Evolutionary conservation across 64 coral and sea anemone genomes (phyloP).

Genomic region (Montipora sp.): DNA sequence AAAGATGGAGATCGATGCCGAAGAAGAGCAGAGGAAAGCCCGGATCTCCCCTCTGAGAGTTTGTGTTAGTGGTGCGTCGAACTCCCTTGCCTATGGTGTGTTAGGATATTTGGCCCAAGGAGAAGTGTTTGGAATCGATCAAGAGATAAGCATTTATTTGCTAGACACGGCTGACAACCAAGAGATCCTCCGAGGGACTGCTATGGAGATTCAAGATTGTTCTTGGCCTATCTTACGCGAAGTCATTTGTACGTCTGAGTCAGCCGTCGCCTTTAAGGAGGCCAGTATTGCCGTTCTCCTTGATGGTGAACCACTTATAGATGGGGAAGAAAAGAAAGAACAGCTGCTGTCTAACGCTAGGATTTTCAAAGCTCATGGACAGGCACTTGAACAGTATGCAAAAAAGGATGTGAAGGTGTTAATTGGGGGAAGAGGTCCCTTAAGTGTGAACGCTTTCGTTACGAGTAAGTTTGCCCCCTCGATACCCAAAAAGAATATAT

Average conservation of each 20-base stretch:
- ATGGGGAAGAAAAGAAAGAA: constrained; percentile 53
- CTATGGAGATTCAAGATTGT: constrained; percentile 94
- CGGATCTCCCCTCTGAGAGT: constrained; percentile 83
- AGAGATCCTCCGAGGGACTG: constrained; percentile 66
- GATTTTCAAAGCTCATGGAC: constrained; percentile 83
- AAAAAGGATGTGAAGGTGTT: constrained; percentile 86
- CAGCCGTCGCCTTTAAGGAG: constrained; percentile 72
- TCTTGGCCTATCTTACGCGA: constrained; percentile 83
- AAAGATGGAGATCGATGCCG: constrained; percentile 78
- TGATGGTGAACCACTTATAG: constrained; percentile 30
- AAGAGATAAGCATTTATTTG: constrained; percentile 78
- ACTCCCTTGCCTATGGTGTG: constrained; percentile 76
- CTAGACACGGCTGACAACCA: constrained; percentile 78
- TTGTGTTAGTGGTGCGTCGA: constrained; percentile 73
- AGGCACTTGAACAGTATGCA: constrained; percentile 78
- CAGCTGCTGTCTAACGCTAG: constrained; percentile 66
- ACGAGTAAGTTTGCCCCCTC: constrained; percentile 90
- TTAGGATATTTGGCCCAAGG: constrained; percentile 80
- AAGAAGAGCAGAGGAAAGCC: constrained; percentile 70
- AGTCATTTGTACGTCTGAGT: constrained; percentile 67
- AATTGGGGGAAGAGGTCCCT: constrained; percentile 68
- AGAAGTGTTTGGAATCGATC: constrained; percentile 83
- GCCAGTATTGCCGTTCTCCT: constrained; percentile 77
- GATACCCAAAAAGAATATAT: constrained; percentile 82
- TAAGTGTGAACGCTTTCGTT: constrained; percentile 77